These are phyloP conservation scores for Ptilonorhynchus violaceus DNA, from an alignment of 2,113 vertebrate genomes.

Conservation along the genomic window DNA sequence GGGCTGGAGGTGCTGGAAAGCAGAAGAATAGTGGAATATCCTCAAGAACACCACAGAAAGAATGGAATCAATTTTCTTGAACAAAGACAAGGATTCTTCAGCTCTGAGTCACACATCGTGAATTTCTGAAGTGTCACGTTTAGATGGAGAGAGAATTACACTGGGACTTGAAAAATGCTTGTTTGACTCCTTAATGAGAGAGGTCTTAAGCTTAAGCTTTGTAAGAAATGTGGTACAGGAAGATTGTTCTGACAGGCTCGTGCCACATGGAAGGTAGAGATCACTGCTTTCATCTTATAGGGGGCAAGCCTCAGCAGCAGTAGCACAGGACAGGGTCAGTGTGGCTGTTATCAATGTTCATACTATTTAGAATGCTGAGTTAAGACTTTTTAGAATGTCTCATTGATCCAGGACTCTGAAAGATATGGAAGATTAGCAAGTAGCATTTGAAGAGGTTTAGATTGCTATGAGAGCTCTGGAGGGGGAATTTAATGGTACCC, in stretches of 20 bases:
- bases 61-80: conserved; percentile 38
- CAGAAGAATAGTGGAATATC: not conserved
- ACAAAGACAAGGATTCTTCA: conserved; percentile 29
- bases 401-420: not conserved
- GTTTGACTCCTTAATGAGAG: not conserved
- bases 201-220: not conserved
- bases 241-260: not conserved
- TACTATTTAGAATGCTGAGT: not conserved
- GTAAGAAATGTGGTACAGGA: not conserved
- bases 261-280: not conserved
- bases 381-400: not conserved
- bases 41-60: not conserved
- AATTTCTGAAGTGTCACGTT: conserved; percentile 14
- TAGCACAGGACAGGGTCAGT: not conserved
- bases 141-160: not conserved
- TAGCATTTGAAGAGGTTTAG: not conserved
- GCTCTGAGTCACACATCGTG: conserved; percentile 10
- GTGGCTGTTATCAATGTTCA: not conserved
- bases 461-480: not conserved
- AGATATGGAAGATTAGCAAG: not conserved
- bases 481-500: not conserved
- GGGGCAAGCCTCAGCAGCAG: not conserved
- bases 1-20: not conserved
- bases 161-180: not conserved
- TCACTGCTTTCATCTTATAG: not conserved